Conservation (phyloP, 2,113 vertebrate genomes). For the Rattus rattus region DNA sequence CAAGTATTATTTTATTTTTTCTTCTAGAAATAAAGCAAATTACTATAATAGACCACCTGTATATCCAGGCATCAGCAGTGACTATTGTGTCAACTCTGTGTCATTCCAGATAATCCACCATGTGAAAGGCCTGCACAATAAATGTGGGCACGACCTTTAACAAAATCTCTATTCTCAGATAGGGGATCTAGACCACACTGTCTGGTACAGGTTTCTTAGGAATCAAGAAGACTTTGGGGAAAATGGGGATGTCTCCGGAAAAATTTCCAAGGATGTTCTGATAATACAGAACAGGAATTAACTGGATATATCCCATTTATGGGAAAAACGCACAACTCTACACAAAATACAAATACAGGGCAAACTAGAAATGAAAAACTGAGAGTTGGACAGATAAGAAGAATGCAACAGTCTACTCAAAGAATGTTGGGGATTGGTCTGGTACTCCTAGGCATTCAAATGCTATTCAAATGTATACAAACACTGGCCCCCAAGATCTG, state of each 20-base stretch:
- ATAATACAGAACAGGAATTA: neutral
- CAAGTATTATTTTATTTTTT: neutral
- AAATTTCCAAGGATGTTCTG: neutral
- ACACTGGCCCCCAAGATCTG: no score
- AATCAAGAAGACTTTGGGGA: neutral
- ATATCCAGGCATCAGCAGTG: neutral
- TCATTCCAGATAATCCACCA: neutral
- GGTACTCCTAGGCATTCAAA: no score
- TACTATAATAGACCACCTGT: neutral
- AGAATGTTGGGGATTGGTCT: no score
- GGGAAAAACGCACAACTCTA: fast-evolving
- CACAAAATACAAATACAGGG: fast-evolving
- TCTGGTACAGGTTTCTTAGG: fast-evolving
- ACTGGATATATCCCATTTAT: neutral
- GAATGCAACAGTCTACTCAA: neutral
- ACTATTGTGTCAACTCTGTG: neutral
- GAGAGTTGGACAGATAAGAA: neutral
- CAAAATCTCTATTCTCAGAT: neutral
- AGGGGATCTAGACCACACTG: fast-evolving
- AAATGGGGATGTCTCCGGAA: neutral
- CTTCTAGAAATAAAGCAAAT: neutral
- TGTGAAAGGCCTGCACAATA: fast-evolving
- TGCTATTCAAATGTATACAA: no score
- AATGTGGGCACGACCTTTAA: neutral
- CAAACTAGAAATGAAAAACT: neutral